Conservation (phyloP, 2,888 invertebrate species). For the Napeogenes inachia region DNA sequence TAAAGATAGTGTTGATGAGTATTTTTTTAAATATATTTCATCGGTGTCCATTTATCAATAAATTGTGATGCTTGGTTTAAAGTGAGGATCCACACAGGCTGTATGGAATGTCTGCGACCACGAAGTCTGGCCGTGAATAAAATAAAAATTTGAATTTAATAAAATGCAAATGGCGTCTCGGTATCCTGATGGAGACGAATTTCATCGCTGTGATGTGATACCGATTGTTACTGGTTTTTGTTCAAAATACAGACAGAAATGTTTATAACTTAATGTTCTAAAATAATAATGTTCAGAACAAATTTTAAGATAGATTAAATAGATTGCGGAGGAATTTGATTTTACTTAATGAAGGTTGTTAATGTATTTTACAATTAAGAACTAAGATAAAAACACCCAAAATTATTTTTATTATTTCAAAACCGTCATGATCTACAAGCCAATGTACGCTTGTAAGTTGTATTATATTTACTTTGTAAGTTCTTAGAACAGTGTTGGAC, state of each 20-base stretch:
- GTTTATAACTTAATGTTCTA: no score
- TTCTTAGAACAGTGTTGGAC: no score
- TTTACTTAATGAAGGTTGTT: no score
- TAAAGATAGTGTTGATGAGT: background rate
- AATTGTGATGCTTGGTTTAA: constrained; percentile 1
- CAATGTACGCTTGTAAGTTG: no score
- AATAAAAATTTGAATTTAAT: constrained; percentile 73
- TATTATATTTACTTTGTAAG: no score
- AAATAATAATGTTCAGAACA: no score
- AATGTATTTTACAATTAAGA: no score
- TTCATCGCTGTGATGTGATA: constrained; percentile 21
- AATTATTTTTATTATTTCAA: no score
- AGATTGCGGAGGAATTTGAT: no score
- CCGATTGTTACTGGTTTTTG: background rate
- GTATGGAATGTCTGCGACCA: constrained; percentile 30
- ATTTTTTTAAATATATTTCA: background rate
- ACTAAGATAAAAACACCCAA: no score
- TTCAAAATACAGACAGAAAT: background rate
- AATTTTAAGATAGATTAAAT: no score
- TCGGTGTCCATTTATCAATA: background rate
- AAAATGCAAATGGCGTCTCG: constrained; percentile 69
- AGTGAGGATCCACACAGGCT: constrained; percentile 11
- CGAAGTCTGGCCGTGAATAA: constrained; percentile 39
- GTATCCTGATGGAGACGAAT: constrained; percentile 39
- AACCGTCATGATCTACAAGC: no score